Evolutionary conservation across 2,888 invertebrate genomes (phyloP), one percentile per base, ranked within the genome.

Genomic region (Temnothorax rugatulus): DNA sequence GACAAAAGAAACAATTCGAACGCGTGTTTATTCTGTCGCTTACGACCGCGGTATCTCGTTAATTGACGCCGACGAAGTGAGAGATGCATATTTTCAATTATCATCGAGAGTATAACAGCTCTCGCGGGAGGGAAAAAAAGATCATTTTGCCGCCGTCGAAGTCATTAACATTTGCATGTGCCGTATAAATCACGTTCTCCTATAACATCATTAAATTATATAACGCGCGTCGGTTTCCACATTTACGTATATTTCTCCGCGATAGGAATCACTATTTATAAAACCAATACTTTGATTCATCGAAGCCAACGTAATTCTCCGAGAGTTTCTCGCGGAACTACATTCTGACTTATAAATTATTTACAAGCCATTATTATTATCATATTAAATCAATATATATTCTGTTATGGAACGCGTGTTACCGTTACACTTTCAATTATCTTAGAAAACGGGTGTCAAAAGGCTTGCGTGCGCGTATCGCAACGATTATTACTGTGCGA

Each of bases 141-240:
- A 59, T 69, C 34, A 69, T 69, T 79, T 57, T 18, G 76, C 54
- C 9, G 38, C 54, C 25, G 54, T 13, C 25, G 11, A 21, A 81
- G 79, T 73, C 79, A 73, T 81, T 73, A 81, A 81, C 18, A 44
- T 59, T 73, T 50, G 59, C 71, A 47, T 44, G 38, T 44, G 47
- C 18, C 25, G 21, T 71, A 71, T 79, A 81, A 81, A 61, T 79
- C 59, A 71, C 71, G 34, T 81, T 47, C 18, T 59, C 25, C 21
- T 79, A 38, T 18, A 59, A 13, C 57, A 18, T 73, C 59, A 25
- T 81, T 59, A 59, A 81, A 73, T 81, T 61, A 81, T 73, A 73
- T 81, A 71, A 61, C 73, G 77, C 77, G 41, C 68, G 15, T 44
- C 44, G 54, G 11, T 18, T 73, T 59, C 29, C 77, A 59, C 34